These are phyloP conservation scores for Euproctis similis DNA, from an alignment of 2,888 invertebrate species.

Conservation along the genomic window DNA sequence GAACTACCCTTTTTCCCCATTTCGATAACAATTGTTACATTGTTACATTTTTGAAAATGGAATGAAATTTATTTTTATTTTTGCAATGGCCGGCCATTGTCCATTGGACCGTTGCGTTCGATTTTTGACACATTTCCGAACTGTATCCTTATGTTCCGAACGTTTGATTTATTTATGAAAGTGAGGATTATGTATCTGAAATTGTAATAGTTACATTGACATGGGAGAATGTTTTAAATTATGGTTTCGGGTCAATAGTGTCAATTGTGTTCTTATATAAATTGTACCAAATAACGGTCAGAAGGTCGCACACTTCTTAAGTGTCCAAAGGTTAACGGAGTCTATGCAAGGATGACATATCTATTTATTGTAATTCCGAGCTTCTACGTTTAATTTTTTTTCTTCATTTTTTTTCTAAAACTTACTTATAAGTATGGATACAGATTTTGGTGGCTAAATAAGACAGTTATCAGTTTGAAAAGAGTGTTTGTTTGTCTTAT, in stretches of 20 bases:
- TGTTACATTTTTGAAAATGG: slow-evolving; percentile 65
- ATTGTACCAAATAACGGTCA: slow-evolving; percentile 55
- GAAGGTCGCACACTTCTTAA: slow-evolving; percentile 57
- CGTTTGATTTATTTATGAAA: slow-evolving; percentile 60
- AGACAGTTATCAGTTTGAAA: too few relatives aligned
- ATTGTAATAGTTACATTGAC: slow-evolving; percentile 37
- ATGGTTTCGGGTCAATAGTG: slow-evolving; percentile 56
- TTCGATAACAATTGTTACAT: slow-evolving; percentile 70
- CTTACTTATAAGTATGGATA: too few relatives aligned
- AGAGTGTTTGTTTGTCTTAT: too few relatives aligned
- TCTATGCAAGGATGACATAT: too few relatives aligned
- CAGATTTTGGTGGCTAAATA: too few relatives aligned
- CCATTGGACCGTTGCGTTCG: slow-evolving; percentile 51
- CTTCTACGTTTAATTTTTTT: too few relatives aligned
- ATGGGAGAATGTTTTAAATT: slow-evolving; percentile 50
- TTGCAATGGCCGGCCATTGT: slow-evolving; percentile 47
- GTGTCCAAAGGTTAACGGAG: slow-evolving; percentile 59
- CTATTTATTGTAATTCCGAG: too few relatives aligned
- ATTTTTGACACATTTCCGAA: slow-evolving; percentile 67
- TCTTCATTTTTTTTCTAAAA: too few relatives aligned
- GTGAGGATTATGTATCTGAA: slow-evolving; percentile 40
- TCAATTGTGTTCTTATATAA: slow-evolving; percentile 46
- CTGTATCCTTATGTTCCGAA: slow-evolving; percentile 54
- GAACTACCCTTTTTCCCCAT: slow-evolving; percentile 68
- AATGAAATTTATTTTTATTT: slow-evolving; percentile 64